Base-by-base conservation (phyloP, 2,113 vertebrate species). In the Otolemur garnettii region DNA sequence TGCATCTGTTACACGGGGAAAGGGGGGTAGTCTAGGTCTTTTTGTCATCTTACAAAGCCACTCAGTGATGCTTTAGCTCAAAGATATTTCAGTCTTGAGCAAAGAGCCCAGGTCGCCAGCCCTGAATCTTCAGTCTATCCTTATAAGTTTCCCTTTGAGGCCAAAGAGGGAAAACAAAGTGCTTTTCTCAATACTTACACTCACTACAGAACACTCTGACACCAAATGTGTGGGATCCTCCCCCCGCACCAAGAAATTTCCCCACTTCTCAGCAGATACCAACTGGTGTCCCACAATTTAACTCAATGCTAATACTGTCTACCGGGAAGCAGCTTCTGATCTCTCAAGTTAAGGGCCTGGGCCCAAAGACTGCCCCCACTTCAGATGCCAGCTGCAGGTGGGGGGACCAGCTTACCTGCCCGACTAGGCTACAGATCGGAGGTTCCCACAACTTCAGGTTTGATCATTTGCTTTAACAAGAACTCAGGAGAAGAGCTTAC, bases 401-500 rank as follows among this genome's bases (percentile, higher is more conserved):
- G 26, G 69, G 38, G 22, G 60, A 30, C 42, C 57, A 19, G 5
- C 4, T 72, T 10, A 62, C 80, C 42, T 55, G 79, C 69, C 79
- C 30, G 14, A 64, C 18, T 9, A 69, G 53, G 53, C 62, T 84
- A 26, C 42, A 72, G 55, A 60, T 42, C 72, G 72, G 22, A 92
- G 55, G 62, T 19, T 93, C 55, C 38, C 62, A 21, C 5, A n/a
- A 77, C 68, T 26, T 79, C 24, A 68, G 50, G 14, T 17, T 57
- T 66, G 17, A 90, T 53, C 57, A 75, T 72, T 60, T 86, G 45
- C 30, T 72, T 5, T 24, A 60, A 74, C 42, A 90, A 74, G 84
- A 85, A 90, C n/a, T 79, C 87, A 93, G 59, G 91, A 18, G 53
- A 53, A 84, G 7, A 30, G 60, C 50, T 80, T 72, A 50, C n/a